phyloP scores from a whole-genome alignment of 2,113 vertebrate species.

The Potamarius usumacintae region DNA sequence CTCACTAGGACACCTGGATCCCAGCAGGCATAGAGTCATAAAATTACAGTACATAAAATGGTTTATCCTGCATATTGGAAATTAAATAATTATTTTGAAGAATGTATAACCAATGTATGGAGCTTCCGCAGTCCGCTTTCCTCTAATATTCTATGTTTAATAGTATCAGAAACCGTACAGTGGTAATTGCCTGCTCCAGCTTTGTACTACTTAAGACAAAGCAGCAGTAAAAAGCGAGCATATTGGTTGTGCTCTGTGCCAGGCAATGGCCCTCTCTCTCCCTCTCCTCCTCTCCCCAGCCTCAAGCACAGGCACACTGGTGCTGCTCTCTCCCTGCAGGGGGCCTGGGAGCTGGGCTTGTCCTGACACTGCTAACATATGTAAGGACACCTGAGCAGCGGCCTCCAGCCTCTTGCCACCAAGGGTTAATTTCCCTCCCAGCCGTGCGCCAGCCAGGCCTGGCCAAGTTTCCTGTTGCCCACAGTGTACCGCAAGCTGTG shows the following conservation, averaged over 20 bases:
- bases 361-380: slow-evolving; percentile 83
- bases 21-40: slow-evolving; percentile 36
- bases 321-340: slow-evolving; percentile 71
- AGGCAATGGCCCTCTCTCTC: slow-evolving; percentile 76
- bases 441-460: slow-evolving; percentile 79
- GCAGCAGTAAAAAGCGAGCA: slow-evolving; percentile 64
- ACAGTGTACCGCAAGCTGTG: slow-evolving; percentile 88
- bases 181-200: slow-evolving; percentile 57
- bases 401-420: slow-evolving; percentile 83
- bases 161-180: slow-evolving; percentile 67
- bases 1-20: slow-evolving; percentile 45
- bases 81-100: neutral
- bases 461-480: slow-evolving; percentile 86
- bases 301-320: slow-evolving; percentile 77
- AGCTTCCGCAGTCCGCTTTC: neutral
- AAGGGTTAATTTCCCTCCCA: slow-evolving; percentile 91
- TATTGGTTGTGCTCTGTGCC: slow-evolving; percentile 81
- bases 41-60: slow-evolving; percentile 17
- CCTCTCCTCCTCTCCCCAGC: slow-evolving; percentile 79
- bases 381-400: slow-evolving; percentile 83
- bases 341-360: slow-evolving; percentile 66
- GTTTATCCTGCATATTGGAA: neutral
- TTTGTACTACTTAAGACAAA: slow-evolving; percentile 62
- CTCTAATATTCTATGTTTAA: neutral
- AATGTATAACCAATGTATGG: neutral